These are phyloP conservation scores for Microcebus griseorufus DNA, from an alignment of 2,113 vertebrate genomes.

Conservation along the genomic window DNA sequence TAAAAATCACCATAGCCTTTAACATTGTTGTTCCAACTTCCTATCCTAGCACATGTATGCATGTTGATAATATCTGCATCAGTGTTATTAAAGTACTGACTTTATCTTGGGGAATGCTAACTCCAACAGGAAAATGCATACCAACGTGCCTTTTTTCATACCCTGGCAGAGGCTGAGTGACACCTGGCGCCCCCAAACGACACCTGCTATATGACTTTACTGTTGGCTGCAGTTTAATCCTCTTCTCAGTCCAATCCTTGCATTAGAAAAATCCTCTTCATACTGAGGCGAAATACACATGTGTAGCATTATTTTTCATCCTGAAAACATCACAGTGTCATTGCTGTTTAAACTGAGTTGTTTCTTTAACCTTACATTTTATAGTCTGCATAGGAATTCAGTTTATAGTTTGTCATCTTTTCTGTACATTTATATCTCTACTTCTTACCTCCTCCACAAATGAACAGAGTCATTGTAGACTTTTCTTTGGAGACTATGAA, in stretches of 20 bases:
- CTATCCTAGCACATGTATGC: background rate
- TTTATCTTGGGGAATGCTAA: background rate
- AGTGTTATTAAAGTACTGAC: background rate
- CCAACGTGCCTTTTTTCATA: background rate
- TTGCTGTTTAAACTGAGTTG: conserved; percentile 10
- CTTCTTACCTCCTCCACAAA: background rate
- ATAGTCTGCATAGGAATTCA: background rate
- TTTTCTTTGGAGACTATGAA: background rate
- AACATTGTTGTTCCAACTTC: background rate
- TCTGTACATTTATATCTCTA: conserved; percentile 15
- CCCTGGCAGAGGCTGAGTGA: background rate
- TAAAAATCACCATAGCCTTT: background rate
- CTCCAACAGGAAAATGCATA: background rate
- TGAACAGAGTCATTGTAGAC: background rate
- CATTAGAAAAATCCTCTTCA: background rate
- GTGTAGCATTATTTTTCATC: background rate
- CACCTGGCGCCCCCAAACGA: background rate
- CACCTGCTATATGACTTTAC: background rate
- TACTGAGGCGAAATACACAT: background rate
- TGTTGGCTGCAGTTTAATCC: background rate
- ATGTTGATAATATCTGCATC: background rate
- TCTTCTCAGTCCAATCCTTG: background rate
- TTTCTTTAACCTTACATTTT: background rate
- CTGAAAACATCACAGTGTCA: background rate
- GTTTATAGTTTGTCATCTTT: conserved; percentile 35